Evolutionary conservation across 1,140 invertebrate species (phyloP).

Genomic region (Colletes gigas): DNA sequence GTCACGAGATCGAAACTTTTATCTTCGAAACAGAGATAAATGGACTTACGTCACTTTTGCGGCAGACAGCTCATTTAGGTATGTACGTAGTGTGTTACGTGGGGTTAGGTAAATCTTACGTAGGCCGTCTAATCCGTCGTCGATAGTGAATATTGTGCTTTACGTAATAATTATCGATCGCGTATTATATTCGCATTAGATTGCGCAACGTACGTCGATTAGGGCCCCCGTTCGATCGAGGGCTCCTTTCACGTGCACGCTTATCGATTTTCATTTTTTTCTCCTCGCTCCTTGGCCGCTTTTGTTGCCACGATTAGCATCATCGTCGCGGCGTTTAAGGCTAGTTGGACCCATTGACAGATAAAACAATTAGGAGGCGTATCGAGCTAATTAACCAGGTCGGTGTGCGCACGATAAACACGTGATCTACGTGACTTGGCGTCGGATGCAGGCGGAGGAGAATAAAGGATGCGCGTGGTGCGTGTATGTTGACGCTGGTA

Average conservation of each 20-base stretch:
- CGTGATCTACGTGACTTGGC: constrained; percentile 39
- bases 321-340: constrained; percentile 31
- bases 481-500: constrained; percentile 15
- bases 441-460: background rate
- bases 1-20: no score
- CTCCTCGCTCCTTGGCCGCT: constrained; percentile 4
- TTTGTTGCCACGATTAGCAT: constrained; percentile 32
- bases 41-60: no score
- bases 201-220: constrained; percentile 40
- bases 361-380: constrained; percentile 36
- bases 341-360: constrained; percentile 24
- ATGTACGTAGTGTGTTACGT: no score
- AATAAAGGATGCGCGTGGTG: constrained; percentile 21
- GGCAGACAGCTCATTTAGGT: no score
- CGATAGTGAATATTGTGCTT: constrained; percentile 16
- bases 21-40: no score
- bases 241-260: constrained; percentile 10
- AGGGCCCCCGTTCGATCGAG: background rate
- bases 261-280: constrained; percentile 28
- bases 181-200: constrained; percentile 24
- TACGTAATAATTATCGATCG: constrained; percentile 44
- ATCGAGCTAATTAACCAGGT: constrained; percentile 31
- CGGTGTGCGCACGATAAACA: constrained; percentile 40
- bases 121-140: background rate
- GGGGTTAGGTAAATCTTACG: background rate